A percentile compares a stretch with the other conserved stretches of the same genome.
phyloP scores from a whole-genome alignment of 1,140 invertebrate genomes.

The Reticulitermes speratus region DNA sequence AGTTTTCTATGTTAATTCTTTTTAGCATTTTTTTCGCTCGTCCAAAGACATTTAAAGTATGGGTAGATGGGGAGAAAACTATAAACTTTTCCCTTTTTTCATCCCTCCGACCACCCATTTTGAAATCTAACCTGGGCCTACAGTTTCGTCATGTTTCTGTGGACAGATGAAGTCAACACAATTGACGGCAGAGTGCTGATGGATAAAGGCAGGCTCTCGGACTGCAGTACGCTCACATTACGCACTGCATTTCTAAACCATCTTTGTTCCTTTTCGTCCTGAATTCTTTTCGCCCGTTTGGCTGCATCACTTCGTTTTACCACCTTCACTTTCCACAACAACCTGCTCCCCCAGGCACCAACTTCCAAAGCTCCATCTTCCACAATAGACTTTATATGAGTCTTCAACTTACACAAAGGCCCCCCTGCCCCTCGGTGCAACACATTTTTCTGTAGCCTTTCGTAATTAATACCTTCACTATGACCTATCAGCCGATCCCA shows the following conservation, averaged over 20 bases:
- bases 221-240: neutral
- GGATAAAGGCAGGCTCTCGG: neutral
- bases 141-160: neutral
- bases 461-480: too few relatives aligned
- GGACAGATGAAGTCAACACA: neutral
- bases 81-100: neutral
- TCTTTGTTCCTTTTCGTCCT: too few relatives aligned
- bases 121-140: neutral
- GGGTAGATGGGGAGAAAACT: neutral
- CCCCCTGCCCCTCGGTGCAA: too few relatives aligned
- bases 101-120: neutral
- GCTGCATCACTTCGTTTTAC: too few relatives aligned
- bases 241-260: neutral
- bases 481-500: too few relatives aligned
- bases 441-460: too few relatives aligned
- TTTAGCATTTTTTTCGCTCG: neutral
- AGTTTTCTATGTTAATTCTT: constrained; percentile 17
- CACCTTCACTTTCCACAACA: too few relatives aligned
- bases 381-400: too few relatives aligned
- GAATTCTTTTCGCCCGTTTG: too few relatives aligned
- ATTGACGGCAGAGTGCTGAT: neutral
- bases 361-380: too few relatives aligned
- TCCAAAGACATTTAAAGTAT: neutral
- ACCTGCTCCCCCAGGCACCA: too few relatives aligned
- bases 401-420: too few relatives aligned